Evolutionary conservation across 2,888 invertebrate species (phyloP).

Genomic region (Xanthia icteritia): DNA sequence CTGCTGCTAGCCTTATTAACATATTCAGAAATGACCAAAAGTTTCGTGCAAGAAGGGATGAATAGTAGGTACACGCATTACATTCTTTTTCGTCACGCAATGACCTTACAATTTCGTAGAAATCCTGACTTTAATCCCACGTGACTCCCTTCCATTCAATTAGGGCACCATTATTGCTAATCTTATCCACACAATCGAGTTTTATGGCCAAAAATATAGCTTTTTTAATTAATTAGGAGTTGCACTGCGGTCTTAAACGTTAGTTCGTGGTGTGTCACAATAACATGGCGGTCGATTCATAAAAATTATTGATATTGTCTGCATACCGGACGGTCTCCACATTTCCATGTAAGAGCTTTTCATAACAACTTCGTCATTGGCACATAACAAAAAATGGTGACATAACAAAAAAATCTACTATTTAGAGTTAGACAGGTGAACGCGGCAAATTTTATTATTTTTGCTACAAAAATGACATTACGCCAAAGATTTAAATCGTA

Average conservation of each 20-base stretch:
- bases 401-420: too few species aligned
- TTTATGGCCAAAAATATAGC: constrained; percentile 34
- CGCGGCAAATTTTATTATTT: neutral
- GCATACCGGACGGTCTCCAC: constrained; percentile 62
- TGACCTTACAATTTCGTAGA: constrained; percentile 28
- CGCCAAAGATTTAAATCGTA: too few species aligned
- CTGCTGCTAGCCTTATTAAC: too few species aligned
- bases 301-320: constrained; percentile 68
- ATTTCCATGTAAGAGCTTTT: constrained; percentile 62
- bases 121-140: constrained; percentile 27
- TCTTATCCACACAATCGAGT: constrained; percentile 48
- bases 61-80: neutral
- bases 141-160: constrained; percentile 38
- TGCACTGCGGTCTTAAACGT: constrained; percentile 40
- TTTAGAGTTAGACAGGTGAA: too few species aligned
- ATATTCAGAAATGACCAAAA: neutral
- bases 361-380: constrained; percentile 48
- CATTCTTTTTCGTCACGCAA: constrained; percentile 13
- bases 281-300: constrained; percentile 67
- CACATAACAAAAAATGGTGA: too few species aligned
- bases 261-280: constrained; percentile 66
- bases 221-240: constrained; percentile 42
- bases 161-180: constrained; percentile 30
- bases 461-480: neutral
- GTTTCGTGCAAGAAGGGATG: too few species aligned